These are phyloP conservation scores for Rhopilema esculentum DNA, from an alignment of 30 jellyfish, hydroid and myxozoan genomes.

Conservation along the genomic window DNA sequence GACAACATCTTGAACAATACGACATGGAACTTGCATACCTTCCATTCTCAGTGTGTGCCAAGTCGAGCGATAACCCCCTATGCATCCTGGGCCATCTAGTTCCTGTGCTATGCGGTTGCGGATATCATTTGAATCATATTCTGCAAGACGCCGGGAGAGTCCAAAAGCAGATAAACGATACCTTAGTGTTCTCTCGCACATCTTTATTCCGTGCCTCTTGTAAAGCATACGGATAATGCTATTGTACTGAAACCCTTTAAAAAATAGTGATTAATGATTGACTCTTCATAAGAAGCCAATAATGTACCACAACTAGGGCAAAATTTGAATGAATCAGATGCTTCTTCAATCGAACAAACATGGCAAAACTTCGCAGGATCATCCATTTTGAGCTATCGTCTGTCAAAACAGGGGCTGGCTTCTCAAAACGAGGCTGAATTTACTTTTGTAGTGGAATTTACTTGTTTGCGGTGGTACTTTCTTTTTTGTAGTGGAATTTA, in stretches of 20 bases:
- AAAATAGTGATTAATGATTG: not conserved
- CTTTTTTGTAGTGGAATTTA: not conserved
- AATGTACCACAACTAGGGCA: too few species aligned
- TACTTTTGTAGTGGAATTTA: not conserved
- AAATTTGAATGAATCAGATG: too few species aligned
- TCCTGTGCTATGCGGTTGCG: slow-evolving; percentile 28
- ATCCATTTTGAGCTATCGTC: not conserved
- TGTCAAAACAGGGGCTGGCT: not conserved
- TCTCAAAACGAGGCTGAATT: not conserved
- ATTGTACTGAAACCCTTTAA: slow-evolving; percentile 1
- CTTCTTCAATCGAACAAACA: too few species aligned
- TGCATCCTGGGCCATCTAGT: slow-evolving; percentile 50
- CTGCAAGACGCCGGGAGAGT: slow-evolving; percentile 23
- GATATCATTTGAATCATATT: slow-evolving; percentile 10
- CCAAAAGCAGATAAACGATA: slow-evolving; percentile 19
- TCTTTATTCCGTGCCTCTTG: slow-evolving; percentile 32
- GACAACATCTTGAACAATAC: slow-evolving; percentile 14
- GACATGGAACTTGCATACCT: slow-evolving; percentile 59
- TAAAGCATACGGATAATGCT: slow-evolving; percentile 22
- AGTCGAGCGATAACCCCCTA: slow-evolving; percentile 41
- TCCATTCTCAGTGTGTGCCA: slow-evolving; percentile 62
- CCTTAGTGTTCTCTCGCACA: slow-evolving; percentile 30
- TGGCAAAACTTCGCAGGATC: too few species aligned
- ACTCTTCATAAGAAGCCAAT: too few species aligned
- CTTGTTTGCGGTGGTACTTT: not conserved